Conservation (phyloP, 1,140 invertebrate species). For the Batillaria attramentaria region DNA sequence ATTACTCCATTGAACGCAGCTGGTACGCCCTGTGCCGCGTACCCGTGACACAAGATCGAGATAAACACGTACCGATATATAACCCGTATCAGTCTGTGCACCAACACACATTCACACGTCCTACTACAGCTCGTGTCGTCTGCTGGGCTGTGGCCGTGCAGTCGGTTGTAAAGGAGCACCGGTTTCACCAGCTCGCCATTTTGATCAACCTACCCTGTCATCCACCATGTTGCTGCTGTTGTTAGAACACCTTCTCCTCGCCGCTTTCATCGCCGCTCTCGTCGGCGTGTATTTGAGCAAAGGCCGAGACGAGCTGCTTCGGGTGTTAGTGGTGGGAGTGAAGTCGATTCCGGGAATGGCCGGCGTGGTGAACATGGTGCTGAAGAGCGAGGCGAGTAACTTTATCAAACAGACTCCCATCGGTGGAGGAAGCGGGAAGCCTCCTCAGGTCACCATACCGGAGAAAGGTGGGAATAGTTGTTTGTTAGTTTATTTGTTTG, state of each 20-base stretch:
- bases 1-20: too few species aligned
- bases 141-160: too few species aligned
- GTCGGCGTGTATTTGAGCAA: conserved; percentile 53
- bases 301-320: conserved; percentile 50
- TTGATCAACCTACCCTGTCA: neutral
- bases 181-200: neutral
- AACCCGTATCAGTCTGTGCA: neutral
- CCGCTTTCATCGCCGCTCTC: conserved; percentile 48
- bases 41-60: neutral
- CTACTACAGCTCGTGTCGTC: too few species aligned
- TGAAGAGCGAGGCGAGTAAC: conserved; percentile 56
- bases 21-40: too few species aligned
- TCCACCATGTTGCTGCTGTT: conserved; percentile 20
- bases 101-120: neutral
- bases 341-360: conserved; percentile 58
- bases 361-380: conserved; percentile 40
- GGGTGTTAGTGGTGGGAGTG: conserved; percentile 51
- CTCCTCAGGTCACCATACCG: conserved; percentile 19
- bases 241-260: conserved; percentile 59
- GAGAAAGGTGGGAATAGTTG: conserved; percentile 27
- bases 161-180: neutral
- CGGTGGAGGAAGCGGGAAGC: conserved; percentile 37
- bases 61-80: neutral
- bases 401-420: conserved; percentile 57
- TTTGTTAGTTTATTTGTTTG: conserved; percentile 19